These are phyloP conservation scores for Parazoanthus atlanticus DNA, from an alignment of 92 coral and sea anemone genomes.

Conservation along the genomic window DNA sequence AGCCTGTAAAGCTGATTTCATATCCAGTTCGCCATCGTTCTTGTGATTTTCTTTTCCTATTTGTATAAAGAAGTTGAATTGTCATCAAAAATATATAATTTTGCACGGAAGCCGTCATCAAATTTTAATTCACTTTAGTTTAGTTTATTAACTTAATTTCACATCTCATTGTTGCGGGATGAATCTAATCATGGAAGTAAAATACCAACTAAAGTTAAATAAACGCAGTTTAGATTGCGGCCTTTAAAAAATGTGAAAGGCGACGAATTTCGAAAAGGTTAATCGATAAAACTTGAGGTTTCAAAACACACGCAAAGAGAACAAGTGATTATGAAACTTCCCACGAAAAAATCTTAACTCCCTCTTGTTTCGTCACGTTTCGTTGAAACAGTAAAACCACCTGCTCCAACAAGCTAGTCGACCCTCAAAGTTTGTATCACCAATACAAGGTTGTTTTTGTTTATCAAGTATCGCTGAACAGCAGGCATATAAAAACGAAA, in stretches of 20 bases:
- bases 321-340: not conserved
- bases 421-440: not conserved
- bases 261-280: conserved; percentile 5
- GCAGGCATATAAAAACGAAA: not conserved
- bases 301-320: not conserved
- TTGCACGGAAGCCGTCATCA: conserved; percentile 51
- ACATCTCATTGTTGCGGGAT: conserved; percentile 57
- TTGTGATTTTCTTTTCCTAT: not conserved
- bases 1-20: not conserved
- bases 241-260: conserved; percentile 14
- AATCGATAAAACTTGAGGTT: not conserved
- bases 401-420: not conserved
- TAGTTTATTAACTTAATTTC: conserved; percentile 65
- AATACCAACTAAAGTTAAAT: conserved; percentile 16
- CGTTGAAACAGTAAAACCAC: not conserved
- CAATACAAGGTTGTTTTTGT: not conserved
- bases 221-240: conserved; percentile 29
- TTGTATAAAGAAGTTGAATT: conserved; percentile 8
- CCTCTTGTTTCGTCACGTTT: conserved; percentile 16
- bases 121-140: conserved; percentile 69
- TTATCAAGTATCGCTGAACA: not conserved
- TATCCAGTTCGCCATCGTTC: not conserved
- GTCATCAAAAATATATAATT: conserved; percentile 33
- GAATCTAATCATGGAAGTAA: conserved; percentile 25
- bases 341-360: conserved; percentile 10